phyloP scores from a whole-genome alignment of 1,140 invertebrate species.

The Lasioglossum baleicum region DNA sequence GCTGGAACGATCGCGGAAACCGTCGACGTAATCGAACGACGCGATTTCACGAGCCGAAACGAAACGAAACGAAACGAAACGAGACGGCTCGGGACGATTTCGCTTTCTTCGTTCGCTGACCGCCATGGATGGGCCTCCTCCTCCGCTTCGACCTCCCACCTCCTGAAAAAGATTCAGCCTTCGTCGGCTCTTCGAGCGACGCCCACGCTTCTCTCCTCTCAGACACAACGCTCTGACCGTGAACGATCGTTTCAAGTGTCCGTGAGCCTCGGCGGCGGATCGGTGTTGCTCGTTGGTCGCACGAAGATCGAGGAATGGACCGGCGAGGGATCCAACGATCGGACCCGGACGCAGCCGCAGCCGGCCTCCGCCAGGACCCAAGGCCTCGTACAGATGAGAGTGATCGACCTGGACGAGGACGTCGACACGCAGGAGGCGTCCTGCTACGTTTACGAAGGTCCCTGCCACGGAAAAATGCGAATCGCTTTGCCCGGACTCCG shows the following conservation, averaged over 20 bases:
- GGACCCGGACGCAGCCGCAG: not conserved
- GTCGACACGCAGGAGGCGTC: constrained; percentile 75
- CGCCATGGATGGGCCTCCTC: not conserved
- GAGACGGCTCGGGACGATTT: constrained; percentile 4
- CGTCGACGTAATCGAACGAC: not conserved
- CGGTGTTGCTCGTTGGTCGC: constrained; percentile 72
- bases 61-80: too few species aligned
- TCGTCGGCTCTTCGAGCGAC: constrained; percentile 1
- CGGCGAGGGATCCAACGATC: not conserved
- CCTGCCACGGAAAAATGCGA: not conserved
- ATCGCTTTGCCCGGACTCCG: too few species aligned
- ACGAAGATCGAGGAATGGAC: constrained; percentile 38
- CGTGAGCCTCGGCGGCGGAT: constrained; percentile 77
- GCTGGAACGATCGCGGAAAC: not conserved
- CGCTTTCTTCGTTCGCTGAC: constrained; percentile 4
- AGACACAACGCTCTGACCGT: constrained; percentile 62
- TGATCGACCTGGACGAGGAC: constrained; percentile 68
- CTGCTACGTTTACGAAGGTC: constrained; percentile 78
- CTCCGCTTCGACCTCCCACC: not conserved
- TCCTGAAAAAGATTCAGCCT: not conserved
- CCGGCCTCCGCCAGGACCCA: constrained; percentile 38
- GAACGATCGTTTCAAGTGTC: constrained; percentile 77
- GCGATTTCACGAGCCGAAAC: too few species aligned
- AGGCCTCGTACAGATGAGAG: constrained; percentile 74
- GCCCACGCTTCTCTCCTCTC: too few species aligned